phyloP scores from a whole-genome alignment of 2,113 vertebrate species.

The Antidorcas marsupialis region DNA sequence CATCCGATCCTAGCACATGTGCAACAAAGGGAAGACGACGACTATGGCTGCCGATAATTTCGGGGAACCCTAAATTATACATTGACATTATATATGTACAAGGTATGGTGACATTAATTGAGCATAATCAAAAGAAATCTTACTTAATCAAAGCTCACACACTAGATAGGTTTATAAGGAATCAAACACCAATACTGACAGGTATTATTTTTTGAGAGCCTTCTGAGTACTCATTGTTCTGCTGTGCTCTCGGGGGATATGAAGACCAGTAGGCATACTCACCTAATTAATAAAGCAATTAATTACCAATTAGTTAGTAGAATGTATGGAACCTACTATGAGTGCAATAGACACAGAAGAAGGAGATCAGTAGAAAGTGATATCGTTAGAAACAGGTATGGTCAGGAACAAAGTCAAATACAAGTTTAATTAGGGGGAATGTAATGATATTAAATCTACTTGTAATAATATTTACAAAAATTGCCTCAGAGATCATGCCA shows the following conservation, averaged over 20 bases:
- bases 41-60: not conserved
- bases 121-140: constrained; percentile 28
- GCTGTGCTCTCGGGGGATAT: not conserved
- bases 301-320: not conserved
- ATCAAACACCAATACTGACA: not conserved
- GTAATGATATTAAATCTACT: not conserved
- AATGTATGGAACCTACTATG: not conserved
- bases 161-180: not conserved
- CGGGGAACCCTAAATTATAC: not conserved
- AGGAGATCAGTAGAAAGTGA: not conserved
- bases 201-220: not conserved
- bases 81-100: not conserved
- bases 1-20: not conserved
- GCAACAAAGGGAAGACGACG: not conserved
- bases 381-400: not conserved
- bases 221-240: not conserved
- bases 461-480: not conserved
- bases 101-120: not conserved
- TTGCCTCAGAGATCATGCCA: not conserved
- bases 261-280: not conserved
- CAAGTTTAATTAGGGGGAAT: not conserved
- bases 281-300: not conserved
- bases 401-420: not conserved
- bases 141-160: constrained; percentile 5
- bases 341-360: not conserved